phyloP scores from a whole-genome alignment of 1,140 invertebrate genomes.

The Lepidostoma basale region DNA sequence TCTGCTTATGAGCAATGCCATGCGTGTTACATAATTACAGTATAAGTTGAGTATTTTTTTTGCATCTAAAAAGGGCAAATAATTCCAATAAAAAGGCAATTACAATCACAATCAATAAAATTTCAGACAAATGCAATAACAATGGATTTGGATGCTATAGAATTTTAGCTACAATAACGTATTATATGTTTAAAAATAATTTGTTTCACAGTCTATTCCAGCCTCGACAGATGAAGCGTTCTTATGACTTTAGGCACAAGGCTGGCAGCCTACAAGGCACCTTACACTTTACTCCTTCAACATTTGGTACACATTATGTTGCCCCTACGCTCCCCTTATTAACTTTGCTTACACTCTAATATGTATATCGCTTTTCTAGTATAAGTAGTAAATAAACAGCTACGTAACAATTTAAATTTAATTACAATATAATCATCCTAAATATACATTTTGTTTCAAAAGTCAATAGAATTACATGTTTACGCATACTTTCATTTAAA shows the following conservation, averaged over 20 bases:
- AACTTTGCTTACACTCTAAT: constrained; percentile 38
- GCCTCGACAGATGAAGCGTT: constrained; percentile 44
- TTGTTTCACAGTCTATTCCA: constrained; percentile 47
- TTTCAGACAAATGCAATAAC: constrained; percentile 45
- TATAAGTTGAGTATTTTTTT: constrained; percentile 32
- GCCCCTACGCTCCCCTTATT: constrained; percentile 11
- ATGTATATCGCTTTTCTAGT: constrained; percentile 40
- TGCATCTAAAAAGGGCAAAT: constrained; percentile 36
- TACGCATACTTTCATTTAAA: constrained; percentile 1
- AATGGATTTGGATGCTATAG: constrained; percentile 44
- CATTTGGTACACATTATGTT: constrained; percentile 4
- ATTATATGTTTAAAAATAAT: constrained; percentile 39
- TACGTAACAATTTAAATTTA: constrained; percentile 31
- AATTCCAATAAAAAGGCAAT: constrained; percentile 40
- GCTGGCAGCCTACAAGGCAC: constrained; percentile 65
- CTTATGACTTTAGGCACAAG: constrained; percentile 60
- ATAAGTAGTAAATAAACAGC: constrained; percentile 34
- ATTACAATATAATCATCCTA: constrained; percentile 16
- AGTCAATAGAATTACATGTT: constrained; percentile 14
- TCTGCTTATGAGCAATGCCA: constrained; percentile 46
- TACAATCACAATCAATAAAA: constrained; percentile 46
- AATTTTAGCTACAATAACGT: constrained; percentile 45
- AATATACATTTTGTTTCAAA: constrained; percentile 6
- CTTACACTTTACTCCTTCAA: constrained; percentile 56
- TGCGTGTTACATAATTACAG: constrained; percentile 19